A percentile compares a stretch with the other conserved stretches of the same genome.
These are phyloP conservation scores for Belgica antarctica DNA, from an alignment of 2,888 invertebrate genomes.

Conservation along the genomic window DNA sequence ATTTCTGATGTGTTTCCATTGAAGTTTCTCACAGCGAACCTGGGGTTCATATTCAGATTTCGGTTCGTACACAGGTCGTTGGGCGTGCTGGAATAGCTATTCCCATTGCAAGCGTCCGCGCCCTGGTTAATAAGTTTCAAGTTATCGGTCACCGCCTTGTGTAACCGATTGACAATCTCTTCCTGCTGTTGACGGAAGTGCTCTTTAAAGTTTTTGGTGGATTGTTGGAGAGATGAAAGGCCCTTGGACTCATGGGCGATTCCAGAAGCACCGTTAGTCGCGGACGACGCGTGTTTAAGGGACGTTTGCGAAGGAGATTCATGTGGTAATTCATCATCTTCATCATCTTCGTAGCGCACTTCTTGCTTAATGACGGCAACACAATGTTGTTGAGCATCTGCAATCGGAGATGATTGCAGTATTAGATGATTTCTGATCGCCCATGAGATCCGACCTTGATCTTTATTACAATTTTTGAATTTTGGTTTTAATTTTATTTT, in stretches of 20 bases:
- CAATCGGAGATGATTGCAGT: slow-evolving; percentile 49
- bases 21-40: slow-evolving; percentile 48
- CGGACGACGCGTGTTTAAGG: neutral
- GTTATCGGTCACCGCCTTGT: slow-evolving; percentile 43
- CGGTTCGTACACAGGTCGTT: slow-evolving; percentile 44
- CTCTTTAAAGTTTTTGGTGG: slow-evolving; percentile 12
- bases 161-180: slow-evolving; percentile 41
- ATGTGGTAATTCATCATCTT: slow-evolving; percentile 44
- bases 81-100: slow-evolving; percentile 4
- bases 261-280: neutral
- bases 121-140: slow-evolving; percentile 41
- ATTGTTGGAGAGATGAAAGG: slow-evolving; percentile 16
- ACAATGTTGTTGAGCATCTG: slow-evolving; percentile 48
- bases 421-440: slow-evolving; percentile 46
- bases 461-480: slow-evolving; percentile 45
- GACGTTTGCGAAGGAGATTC: slow-evolving; percentile 34
- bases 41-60: slow-evolving; percentile 47
- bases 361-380: slow-evolving; percentile 45
- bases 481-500: slow-evolving; percentile 43
- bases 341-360: slow-evolving; percentile 47
- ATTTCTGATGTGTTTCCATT: slow-evolving; percentile 40
- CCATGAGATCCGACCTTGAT: slow-evolving; percentile 45
- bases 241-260: slow-evolving; percentile 40
- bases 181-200: slow-evolving; percentile 42
- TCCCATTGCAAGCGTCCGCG: slow-evolving; percentile 33